Evolutionary conservation across 2,797 vertebrate species (phyloP).

Genomic region (Vireo griseus): DNA sequence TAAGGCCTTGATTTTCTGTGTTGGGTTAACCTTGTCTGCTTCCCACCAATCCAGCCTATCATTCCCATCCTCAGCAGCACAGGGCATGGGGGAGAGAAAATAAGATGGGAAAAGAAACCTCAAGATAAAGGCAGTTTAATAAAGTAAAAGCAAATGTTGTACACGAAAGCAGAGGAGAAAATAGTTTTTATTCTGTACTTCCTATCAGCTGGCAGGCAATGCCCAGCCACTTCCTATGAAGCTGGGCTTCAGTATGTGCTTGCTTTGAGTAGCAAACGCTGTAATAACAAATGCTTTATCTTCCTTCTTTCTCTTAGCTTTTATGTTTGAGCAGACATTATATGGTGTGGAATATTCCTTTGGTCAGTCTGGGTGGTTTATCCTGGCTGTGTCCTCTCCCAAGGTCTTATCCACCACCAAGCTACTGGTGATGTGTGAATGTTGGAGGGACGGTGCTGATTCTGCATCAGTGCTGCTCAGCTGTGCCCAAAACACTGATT

Average conservation of each 20-base stretch:
- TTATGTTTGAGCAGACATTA: not conserved
- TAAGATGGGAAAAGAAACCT: not conserved
- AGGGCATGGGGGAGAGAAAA: rapidly evolving
- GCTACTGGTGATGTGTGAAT: not conserved
- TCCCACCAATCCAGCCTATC: not conserved
- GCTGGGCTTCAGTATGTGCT: rapidly evolving
- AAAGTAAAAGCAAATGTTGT: not conserved
- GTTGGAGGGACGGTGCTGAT: not conserved
- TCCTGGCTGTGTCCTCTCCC: not conserved
- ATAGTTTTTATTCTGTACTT: not conserved
- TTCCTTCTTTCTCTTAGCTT: not conserved
- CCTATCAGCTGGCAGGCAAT: not conserved
- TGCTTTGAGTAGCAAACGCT: not conserved
- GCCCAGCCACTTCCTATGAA: not conserved
- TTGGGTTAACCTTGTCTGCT: not conserved
- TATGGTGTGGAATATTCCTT: not conserved
- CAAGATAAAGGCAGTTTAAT: not conserved
- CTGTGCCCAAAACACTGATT: not conserved
- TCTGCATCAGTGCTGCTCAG: not conserved
- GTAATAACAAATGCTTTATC: not conserved
- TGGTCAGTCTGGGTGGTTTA: not conserved
- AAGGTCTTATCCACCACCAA: not conserved
- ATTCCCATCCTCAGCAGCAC: not conserved
- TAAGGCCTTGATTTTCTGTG: not conserved
- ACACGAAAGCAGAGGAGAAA: not conserved